Conservation (phyloP, 2,797 vertebrate species). For the Trichosurus vulpecula region DNA sequence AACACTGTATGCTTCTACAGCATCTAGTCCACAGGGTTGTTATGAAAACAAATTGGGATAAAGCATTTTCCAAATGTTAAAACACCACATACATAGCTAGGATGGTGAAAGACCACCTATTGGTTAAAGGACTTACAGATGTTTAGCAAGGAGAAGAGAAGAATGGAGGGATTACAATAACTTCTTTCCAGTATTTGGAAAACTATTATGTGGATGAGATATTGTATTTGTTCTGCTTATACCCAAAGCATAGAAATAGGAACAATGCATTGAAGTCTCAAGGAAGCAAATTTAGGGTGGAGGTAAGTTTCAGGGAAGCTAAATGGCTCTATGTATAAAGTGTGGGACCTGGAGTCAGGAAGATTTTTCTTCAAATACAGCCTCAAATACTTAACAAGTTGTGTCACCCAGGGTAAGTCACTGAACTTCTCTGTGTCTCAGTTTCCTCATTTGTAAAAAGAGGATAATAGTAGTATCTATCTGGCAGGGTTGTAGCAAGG, state of each 20-base stretch:
- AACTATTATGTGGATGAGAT: background rate
- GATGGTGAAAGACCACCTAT: background rate
- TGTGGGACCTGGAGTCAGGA: background rate
- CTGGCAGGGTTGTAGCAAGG: background rate
- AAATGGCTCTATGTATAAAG: background rate
- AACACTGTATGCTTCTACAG: background rate
- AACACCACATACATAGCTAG: background rate
- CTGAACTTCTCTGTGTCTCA: background rate
- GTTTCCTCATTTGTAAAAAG: background rate
- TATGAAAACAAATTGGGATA: background rate
- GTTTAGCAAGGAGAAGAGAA: background rate
- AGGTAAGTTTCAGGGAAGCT: background rate
- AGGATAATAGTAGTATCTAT: background rate
- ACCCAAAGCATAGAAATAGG: background rate
- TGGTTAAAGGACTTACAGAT: background rate
- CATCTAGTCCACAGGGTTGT: background rate
- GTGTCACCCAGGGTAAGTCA: background rate
- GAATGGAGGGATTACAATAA: background rate
- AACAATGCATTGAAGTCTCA: background rate
- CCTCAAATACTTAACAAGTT: background rate
- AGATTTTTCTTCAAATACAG: background rate
- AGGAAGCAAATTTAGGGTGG: background rate
- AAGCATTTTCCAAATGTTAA: background rate
- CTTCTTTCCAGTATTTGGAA: background rate
- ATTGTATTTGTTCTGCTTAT: background rate